Evolutionary conservation across 2,113 vertebrate species (phyloP).

Genomic region (Nothobranchius furzeri): DNA sequence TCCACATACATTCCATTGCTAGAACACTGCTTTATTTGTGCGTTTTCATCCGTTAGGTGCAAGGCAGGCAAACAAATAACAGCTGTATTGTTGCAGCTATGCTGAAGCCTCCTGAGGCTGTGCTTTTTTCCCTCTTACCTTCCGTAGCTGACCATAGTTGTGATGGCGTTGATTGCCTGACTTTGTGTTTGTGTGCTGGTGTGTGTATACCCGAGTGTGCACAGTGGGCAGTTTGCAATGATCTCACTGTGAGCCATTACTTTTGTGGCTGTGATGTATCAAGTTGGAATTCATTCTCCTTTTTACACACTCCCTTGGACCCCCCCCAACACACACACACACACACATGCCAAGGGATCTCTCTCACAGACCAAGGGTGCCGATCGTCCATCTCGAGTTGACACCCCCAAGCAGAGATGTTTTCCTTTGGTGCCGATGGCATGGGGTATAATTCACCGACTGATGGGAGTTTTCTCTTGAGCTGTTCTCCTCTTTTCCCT

Average conservation of each 20-base stretch:
- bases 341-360: slow-evolving; percentile 11
- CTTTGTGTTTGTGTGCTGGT: neutral
- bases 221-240: slow-evolving; percentile 42
- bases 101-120: neutral
- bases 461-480: slow-evolving; percentile 52
- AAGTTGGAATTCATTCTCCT: slow-evolving; percentile 47
- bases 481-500: slow-evolving; percentile 12
- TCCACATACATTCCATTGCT: neutral
- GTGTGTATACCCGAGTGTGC: slow-evolving; percentile 8
- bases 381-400: slow-evolving; percentile 63
- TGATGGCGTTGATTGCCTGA: slow-evolving; percentile 32
- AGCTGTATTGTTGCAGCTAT: neutral
- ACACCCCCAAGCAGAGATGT: slow-evolving; percentile 69
- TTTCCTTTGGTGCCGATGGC: slow-evolving; percentile 58
- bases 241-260: slow-evolving; percentile 49
- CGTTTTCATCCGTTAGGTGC: slow-evolving; percentile 12
- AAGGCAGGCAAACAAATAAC: slow-evolving; percentile 18
- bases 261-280: slow-evolving; percentile 55
- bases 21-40: slow-evolving; percentile 32
- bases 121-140: slow-evolving; percentile 24
- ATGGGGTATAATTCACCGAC: slow-evolving; percentile 58
- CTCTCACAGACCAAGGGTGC: slow-evolving; percentile 39
- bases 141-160: slow-evolving; percentile 14
- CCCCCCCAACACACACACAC: slow-evolving; percentile 1
- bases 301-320: slow-evolving; percentile 13